Base-by-base conservation (phyloP, 2,888 invertebrate genomes). In the Epirrhoe alternata region DNA sequence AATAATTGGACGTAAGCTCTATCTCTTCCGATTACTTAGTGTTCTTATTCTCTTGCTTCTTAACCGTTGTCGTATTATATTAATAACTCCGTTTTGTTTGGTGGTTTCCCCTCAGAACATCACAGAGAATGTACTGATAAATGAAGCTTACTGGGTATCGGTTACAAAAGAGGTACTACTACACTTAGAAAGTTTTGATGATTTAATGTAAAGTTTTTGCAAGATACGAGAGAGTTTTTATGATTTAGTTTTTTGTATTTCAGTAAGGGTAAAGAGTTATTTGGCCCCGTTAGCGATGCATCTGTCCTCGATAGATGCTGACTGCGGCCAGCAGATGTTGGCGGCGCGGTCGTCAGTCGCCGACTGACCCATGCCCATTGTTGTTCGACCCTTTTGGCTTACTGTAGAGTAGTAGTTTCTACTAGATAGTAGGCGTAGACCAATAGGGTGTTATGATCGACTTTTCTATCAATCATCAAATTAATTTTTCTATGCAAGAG, bases 101-200 rank as follows among this genome's bases (percentile, higher is more conserved):
- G 89, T 90, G 90, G 89, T 95, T 94, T 96, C 95, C 95, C 95
- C 95, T 94, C 97, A 98, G 98, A 98, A 98, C 95, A 97, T 98
- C 96, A 97, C 97, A 95, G 97, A 97, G 96, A 96, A 97, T 95
- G 96, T 97, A 94, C 97, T 97, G 95, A 95, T 97, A 95, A 98
- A 97, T 95, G 97, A 97, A 95, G 97, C 97, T 89, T 96, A 96
- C 94, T 97, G 97, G 97, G 97, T 97, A 94, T 96, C 96, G 94
- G 96, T 97, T 94, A 97, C 97, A 92, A 96, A 96, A 96, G 97
- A 97, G 97, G 97, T 97, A 93, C 87, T 87, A 86, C 78, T 85
- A 97, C 95, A 94, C 94, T 94, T 94, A 92, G 92, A 91, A 87
- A 90, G 86, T 92, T 92, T 92, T 92, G 89, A 92, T 90, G 92